Base-by-base conservation (phyloP, 2,113 vertebrate species). In the Ornithorhynchus anatinus region DNA sequence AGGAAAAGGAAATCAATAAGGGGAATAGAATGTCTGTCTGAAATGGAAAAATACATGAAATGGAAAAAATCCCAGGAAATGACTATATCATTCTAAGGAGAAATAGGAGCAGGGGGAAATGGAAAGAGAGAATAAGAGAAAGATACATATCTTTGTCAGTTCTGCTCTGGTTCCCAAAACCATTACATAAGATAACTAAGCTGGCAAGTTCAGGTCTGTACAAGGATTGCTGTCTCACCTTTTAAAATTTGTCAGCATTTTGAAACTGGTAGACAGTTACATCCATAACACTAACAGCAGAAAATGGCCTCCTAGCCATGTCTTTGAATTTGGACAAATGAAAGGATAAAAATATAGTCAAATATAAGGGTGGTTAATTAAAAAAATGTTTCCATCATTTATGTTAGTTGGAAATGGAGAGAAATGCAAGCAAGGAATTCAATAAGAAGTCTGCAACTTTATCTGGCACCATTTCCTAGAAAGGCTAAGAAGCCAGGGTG, bases 231-330 rank as follows among this genome's bases (percentile, higher is more conserved):
- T 76, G 53, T 59, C 80, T 85, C 52, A 63, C 32, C 43, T 64
- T 59, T 63, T 52, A 40, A 61, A 64, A 84, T 69, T 60, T 54
- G 77, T 11, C 76, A 77, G 66, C 39, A 45, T 68, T 82, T 75
- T 43, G 67, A 65, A 67, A 19, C 14, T 60, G 52, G 81, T 9
- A 10, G 25, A 51, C 27, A 48, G 25, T 12, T 74, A 50, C 36
- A 57, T 52, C 11, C 59, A 67, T 38, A 67, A 52, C 66, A 17
- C 32, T 51, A 36, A 19, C 12, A 19, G 10, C 31, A 35, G 32
- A 59, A 36, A 75, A 61, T 29, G 23, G n/a, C 31, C 35, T 82
- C 48, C 15, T 61, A 67, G 68, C 50, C 29, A 37, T 1, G 3
- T 62, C 54, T 77, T 20, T 72, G 38, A 75, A 48, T 43, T 54